A percentile compares a stretch with the other conserved stretches of the same genome.
Conservation (phyloP, 2,113 vertebrate species). For the Pygathrix nemaeus region DNA sequence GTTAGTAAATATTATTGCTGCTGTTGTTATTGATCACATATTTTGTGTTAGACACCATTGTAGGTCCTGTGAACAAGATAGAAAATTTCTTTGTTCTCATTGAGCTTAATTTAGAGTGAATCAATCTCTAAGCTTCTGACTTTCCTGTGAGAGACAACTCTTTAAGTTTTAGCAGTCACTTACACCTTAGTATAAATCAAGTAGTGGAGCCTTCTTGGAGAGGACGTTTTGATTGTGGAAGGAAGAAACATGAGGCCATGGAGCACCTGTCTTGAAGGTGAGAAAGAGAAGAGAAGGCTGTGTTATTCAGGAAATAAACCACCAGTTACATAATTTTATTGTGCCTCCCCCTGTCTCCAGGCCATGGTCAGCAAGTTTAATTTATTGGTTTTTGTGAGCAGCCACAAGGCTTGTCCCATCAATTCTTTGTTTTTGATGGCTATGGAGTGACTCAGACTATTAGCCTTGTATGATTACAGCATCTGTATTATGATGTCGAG, state of each 20-base stretch:
- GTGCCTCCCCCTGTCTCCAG: background rate
- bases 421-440: slow-evolving; percentile 63
- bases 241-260: background rate
- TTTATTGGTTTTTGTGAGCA: slow-evolving; percentile 65
- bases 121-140: background rate
- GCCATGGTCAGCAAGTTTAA: slow-evolving; percentile 60
- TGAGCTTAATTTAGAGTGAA: background rate
- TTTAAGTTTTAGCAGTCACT: background rate
- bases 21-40: background rate
- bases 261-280: background rate
- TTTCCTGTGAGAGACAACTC: background rate
- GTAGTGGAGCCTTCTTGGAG: background rate
- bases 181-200: slow-evolving; percentile 49
- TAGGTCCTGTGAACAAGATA: background rate
- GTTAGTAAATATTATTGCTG: background rate
- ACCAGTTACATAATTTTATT: slow-evolving; percentile 59
- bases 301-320: slow-evolving; percentile 29
- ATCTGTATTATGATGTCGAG: slow-evolving; percentile 78
- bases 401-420: slow-evolving; percentile 55
- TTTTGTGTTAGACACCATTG: background rate
- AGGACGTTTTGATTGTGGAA: background rate
- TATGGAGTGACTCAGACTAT: slow-evolving; percentile 77
- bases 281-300: background rate
- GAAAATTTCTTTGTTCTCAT: background rate
- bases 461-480: slow-evolving; percentile 76